A percentile compares a stretch with the other conserved stretches of the same genome.
Conservation (phyloP, 1,140 invertebrate genomes). For the Drosophila simulans region DNA sequence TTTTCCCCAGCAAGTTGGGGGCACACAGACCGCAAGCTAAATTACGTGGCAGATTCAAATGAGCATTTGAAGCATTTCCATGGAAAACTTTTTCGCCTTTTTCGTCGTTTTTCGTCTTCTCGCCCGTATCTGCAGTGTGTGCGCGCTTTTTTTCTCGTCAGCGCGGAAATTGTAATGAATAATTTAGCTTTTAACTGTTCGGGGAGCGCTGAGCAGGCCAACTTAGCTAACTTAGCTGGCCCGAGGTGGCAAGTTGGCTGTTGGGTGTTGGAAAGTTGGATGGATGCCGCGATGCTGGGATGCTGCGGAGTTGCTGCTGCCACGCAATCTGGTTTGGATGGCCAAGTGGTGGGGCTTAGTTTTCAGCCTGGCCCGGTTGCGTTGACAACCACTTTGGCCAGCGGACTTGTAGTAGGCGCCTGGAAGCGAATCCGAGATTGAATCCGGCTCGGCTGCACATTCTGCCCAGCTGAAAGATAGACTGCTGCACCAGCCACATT, state of each 20-base stretch:
- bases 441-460: background rate
- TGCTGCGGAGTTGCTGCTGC: constrained; percentile 2
- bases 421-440: constrained; percentile 1
- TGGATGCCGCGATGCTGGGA: background rate
- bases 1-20: constrained; percentile 1
- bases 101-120: constrained; percentile 13
- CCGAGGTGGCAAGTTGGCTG: background rate
- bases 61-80: constrained; percentile 81
- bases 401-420: background rate
- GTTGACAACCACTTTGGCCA: constrained; percentile 63
- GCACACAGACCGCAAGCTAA: constrained; percentile 47
- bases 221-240: background rate
- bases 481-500: background rate
- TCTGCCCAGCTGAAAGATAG: background rate
- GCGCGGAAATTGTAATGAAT: constrained; percentile 81
- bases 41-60: constrained; percentile 67
- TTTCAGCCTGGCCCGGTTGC: constrained; percentile 51
- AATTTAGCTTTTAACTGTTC: constrained; percentile 78
- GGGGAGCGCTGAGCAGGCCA: constrained; percentile 7
- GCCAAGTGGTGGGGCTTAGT: constrained; percentile 42
- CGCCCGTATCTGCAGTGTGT: too few species aligned
- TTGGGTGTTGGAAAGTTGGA: background rate
- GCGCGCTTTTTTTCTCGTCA: constrained; percentile 30
- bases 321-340: constrained; percentile 69
- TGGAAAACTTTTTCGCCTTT: constrained; percentile 67